A percentile compares a stretch with the other conserved stretches of the same genome.
phyloP scores from a whole-genome alignment of 2,797 vertebrate genomes.

The Peromyscus attwateri region DNA sequence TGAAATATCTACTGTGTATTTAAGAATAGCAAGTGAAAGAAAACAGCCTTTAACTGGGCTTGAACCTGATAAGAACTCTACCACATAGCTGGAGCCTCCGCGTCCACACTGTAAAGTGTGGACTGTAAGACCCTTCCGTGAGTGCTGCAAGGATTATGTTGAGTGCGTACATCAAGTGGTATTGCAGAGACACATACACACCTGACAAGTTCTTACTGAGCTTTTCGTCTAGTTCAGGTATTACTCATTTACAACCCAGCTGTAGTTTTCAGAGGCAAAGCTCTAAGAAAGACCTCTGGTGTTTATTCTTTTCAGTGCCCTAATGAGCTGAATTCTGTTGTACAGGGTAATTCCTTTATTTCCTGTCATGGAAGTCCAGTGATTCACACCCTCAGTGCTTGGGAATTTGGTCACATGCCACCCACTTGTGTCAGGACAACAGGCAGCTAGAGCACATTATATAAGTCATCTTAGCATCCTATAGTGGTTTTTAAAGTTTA shows the following conservation, averaged over 20 bases:
- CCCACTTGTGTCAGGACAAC: neutral
- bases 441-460: neutral
- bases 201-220: neutral
- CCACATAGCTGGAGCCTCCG: neutral
- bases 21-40: neutral
- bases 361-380: neutral
- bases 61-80: neutral
- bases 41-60: neutral
- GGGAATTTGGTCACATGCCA: neutral
- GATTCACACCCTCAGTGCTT: neutral
- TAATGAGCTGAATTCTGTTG: neutral
- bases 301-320: slow-evolving; percentile 5
- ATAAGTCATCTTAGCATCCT: slow-evolving; percentile 12
- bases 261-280: neutral
- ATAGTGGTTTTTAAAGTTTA: neutral
- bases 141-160: neutral
- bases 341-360: neutral
- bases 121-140: neutral
- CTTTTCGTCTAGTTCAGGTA: neutral
- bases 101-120: slow-evolving; percentile 4
- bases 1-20: neutral
- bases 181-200: neutral
- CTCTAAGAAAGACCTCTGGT: neutral
- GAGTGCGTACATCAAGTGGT: neutral
- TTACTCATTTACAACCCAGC: neutral